A percentile compares a stretch with the other conserved stretches of the same genome.
Evolutionary conservation across 2,113 vertebrate genomes (phyloP).

Genomic region (Eclectus roratus): DNA sequence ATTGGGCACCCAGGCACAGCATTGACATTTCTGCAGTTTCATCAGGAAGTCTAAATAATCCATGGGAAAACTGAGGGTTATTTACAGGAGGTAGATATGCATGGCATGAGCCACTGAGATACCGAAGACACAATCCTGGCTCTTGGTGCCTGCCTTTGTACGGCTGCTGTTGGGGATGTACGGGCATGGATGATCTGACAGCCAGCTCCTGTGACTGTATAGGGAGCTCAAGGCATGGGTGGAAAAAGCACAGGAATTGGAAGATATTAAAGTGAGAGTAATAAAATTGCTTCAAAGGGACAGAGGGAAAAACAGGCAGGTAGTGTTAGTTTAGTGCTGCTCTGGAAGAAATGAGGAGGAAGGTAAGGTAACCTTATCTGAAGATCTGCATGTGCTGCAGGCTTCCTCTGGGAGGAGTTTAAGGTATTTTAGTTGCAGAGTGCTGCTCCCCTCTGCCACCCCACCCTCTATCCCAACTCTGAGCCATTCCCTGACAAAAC

Average conservation of each 20-base stretch:
- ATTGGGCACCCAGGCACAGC: slow-evolving; percentile 77
- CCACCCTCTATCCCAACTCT: neutral
- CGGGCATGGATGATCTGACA: neutral
- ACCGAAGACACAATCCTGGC: neutral
- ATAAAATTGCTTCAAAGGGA: neutral
- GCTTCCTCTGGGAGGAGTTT: neutral
- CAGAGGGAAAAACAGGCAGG: neutral
- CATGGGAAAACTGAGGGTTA: slow-evolving; percentile 60
- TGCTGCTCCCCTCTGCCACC: neutral
- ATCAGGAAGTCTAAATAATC: slow-evolving; percentile 80
- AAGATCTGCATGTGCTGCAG: rapidly evolving
- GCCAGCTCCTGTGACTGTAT: neutral
- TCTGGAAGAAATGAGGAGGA: rapidly evolving
- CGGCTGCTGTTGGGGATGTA: rapidly evolving
- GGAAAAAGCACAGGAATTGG: rapidly evolving
- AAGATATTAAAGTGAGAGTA: neutral
- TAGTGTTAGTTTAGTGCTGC: rapidly evolving
- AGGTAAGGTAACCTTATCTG: rapidly evolving
- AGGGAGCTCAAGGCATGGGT: neutral
- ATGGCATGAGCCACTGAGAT: neutral
- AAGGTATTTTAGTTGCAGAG: neutral
- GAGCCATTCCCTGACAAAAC: neutral
- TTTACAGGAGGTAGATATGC: slow-evolving; percentile 59
- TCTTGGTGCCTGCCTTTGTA: neutral
- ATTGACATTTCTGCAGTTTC: slow-evolving; percentile 81